A percentile compares a stretch with the other conserved stretches of the same genome.
Conservation (phyloP, 2,113 vertebrate species). For the Corydoras maculifer region DNA sequence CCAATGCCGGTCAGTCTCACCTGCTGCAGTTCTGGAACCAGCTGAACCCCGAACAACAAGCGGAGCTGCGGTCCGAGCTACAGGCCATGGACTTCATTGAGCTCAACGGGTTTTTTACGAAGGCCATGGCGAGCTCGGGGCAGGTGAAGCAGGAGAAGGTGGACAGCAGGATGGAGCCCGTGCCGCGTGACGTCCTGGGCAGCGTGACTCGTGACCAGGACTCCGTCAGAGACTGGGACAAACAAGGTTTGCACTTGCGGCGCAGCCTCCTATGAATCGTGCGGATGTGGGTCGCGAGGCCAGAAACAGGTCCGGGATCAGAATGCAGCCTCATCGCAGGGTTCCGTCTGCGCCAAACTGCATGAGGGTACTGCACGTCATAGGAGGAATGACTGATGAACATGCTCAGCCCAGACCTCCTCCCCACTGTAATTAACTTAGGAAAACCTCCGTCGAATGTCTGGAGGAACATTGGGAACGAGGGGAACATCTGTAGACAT, state of each 20-base stretch:
- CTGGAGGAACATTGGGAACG: background rate
- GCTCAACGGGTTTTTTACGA: constrained; percentile 74
- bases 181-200: constrained; percentile 80
- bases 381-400: background rate
- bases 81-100: constrained; percentile 74
- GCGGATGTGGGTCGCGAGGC: no score
- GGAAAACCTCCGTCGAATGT: background rate
- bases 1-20: constrained; percentile 72
- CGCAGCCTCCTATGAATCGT: no score
- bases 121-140: constrained; percentile 63
- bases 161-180: constrained; percentile 79
- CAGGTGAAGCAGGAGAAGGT: constrained; percentile 63
- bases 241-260: constrained; percentile 63
- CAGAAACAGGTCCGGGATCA: no score
- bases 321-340: background rate
- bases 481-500: constrained; percentile 44
- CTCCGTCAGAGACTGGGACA: constrained; percentile 75
- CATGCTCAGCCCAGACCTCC: no score
- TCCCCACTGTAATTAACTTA: background rate
- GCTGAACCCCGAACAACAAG: constrained; percentile 62
- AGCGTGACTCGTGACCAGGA: constrained; percentile 77
- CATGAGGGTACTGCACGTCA: background rate
- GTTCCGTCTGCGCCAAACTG: background rate
- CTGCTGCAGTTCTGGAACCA: constrained; percentile 78
- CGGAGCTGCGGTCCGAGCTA: constrained; percentile 63